Conservation (phyloP, 2,113 vertebrate species). For the Plestiodon gilberti region DNA sequence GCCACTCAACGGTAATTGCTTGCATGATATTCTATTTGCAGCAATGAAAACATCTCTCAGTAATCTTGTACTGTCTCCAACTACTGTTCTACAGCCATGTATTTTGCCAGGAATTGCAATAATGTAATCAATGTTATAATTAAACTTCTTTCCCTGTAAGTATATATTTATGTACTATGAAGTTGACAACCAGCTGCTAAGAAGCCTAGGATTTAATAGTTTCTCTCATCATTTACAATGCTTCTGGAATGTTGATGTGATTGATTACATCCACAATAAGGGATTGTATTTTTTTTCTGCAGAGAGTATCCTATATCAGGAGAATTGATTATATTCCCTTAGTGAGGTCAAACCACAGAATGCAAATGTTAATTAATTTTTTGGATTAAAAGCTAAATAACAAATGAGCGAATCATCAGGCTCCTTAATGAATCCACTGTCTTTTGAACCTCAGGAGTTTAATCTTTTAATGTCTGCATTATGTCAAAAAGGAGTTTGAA, state of each 20-base stretch:
- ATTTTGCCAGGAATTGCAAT: conserved; percentile 58
- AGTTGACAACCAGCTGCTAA: conserved; percentile 66
- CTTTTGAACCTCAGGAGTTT: conserved; percentile 71
- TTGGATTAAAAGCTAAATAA: conserved; percentile 84
- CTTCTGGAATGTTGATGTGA: conserved; percentile 76
- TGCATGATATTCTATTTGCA: conserved; percentile 40
- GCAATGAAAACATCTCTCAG: conserved; percentile 32
- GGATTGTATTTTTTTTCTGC: conserved; percentile 73
- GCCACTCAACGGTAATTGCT: conserved; percentile 24
- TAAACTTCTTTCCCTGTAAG: conserved; percentile 63
- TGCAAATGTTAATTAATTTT: conserved; percentile 84
- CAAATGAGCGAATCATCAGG: conserved; percentile 76
- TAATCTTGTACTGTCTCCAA: conserved; percentile 53
- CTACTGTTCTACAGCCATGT: conserved; percentile 43
- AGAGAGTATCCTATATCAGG: conserved; percentile 60
- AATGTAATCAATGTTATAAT: conserved; percentile 75
- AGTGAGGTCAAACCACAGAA: conserved; percentile 68
- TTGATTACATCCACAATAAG: conserved; percentile 80
- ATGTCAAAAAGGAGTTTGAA: conserved; percentile 35
- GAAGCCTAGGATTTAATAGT: conserved; percentile 67
- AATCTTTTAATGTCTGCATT: conserved; percentile 53
- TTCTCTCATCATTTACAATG: conserved; percentile 74
- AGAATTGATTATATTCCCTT: conserved; percentile 78
- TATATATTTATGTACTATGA: conserved; percentile 65
- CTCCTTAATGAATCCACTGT: conserved; percentile 73